phyloP scores from a whole-genome alignment of 2,113 vertebrate genomes.

The Carlito syrichta region DNA sequence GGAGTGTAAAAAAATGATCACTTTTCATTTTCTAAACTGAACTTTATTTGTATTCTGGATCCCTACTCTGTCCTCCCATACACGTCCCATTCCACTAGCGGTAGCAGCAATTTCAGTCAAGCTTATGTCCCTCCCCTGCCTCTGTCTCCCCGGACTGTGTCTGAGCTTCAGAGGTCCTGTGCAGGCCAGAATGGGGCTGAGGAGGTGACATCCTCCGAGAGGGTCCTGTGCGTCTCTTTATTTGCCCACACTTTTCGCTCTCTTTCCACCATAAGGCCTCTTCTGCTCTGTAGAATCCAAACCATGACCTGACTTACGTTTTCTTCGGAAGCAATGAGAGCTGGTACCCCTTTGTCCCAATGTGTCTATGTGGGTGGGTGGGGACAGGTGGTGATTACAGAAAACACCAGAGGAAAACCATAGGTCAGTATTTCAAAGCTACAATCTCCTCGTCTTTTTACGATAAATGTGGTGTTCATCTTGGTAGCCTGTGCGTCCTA shows the following conservation, averaged over 20 bases:
- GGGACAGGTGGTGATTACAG: neutral
- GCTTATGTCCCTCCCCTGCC: neutral
- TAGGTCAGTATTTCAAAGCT: neutral
- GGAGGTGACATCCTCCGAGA: neutral
- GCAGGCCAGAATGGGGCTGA: neutral
- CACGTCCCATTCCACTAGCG: neutral
- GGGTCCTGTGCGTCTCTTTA: neutral
- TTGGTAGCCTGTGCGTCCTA: neutral
- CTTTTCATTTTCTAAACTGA: neutral
- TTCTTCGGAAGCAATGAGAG: neutral
- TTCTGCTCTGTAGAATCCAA: neutral
- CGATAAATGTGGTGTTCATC: neutral
- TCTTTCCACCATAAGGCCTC: neutral
- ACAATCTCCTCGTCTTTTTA: neutral
- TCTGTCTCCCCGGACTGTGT: neutral
- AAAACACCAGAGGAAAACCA: neutral
- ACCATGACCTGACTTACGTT: neutral
- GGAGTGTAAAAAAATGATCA: neutral
- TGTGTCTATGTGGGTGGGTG: neutral
- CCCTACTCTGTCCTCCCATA: neutral
- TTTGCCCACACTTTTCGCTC: neutral
- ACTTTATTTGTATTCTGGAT: neutral
- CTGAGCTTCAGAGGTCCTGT: neutral
- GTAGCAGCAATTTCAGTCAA: neutral
- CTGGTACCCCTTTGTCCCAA: neutral